Conservation (phyloP, 2,113 vertebrate species). For the Condylura cristata region DNA sequence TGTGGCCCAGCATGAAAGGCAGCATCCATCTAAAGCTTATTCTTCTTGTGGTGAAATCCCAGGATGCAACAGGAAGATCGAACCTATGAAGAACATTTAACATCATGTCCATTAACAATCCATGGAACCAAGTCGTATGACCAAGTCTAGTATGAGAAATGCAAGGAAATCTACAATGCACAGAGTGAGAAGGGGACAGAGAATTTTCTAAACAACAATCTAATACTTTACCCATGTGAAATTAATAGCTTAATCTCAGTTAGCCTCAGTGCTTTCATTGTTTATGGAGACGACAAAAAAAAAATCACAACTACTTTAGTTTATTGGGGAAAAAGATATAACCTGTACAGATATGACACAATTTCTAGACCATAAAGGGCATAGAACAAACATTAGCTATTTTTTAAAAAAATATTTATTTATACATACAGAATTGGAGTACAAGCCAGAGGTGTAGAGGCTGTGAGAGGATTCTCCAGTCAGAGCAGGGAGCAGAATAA, state of each 20-base stretch:
- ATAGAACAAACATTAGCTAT: background rate
- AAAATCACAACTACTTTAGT: background rate
- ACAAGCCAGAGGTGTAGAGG: too few species aligned
- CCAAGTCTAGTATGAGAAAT: background rate
- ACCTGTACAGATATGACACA: background rate
- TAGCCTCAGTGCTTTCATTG: background rate
- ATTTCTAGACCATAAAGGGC: background rate
- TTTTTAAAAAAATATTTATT: too few species aligned
- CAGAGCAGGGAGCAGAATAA: too few species aligned
- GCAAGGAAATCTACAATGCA: background rate
- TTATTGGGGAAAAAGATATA: background rate
- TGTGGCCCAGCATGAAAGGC: background rate
- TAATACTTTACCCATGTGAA: background rate
- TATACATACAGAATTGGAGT: too few species aligned
- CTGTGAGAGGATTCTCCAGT: too few species aligned
- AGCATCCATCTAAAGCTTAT: background rate
- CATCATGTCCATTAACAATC: background rate
- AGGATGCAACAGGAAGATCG: background rate
- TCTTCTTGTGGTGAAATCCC: background rate
- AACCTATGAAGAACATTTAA: background rate
- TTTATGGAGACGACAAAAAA: background rate
- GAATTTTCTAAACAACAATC: background rate
- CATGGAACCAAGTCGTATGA: background rate
- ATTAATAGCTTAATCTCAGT: background rate
- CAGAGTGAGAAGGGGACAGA: background rate